Conservation (phyloP, 2,888 invertebrate species). For the Schizaphis graminum region DNA sequence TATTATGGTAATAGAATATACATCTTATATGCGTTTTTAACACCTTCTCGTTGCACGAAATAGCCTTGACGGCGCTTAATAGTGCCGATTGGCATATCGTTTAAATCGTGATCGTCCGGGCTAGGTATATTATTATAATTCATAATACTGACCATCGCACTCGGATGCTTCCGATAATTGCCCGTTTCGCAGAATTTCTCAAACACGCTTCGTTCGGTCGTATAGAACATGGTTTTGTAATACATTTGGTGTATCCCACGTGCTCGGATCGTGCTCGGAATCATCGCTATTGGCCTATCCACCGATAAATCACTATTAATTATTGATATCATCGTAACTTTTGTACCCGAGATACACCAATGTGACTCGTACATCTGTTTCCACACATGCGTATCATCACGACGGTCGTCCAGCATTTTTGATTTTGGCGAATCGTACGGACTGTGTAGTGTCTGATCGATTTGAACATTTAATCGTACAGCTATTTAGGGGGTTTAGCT, state of each 20-base stretch:
- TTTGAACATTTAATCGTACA: background rate
- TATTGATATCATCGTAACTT: background rate
- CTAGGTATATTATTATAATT: background rate
- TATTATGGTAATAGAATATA: background rate
- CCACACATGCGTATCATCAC: background rate
- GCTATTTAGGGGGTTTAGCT: background rate
- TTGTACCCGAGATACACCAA: background rate
- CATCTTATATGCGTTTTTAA: constrained; percentile 16
- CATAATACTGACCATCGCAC: background rate
- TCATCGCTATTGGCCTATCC: constrained; percentile 6
- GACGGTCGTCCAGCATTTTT: background rate
- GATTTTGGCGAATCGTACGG: background rate
- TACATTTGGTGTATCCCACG: background rate
- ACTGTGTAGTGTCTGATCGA: background rate
- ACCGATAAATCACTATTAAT: background rate
- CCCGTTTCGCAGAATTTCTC: background rate
- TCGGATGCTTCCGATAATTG: constrained; percentile 1
- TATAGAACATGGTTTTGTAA: background rate
- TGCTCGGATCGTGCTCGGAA: background rate
- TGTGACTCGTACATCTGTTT: background rate
- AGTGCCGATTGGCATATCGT: background rate
- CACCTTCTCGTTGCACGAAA: background rate
- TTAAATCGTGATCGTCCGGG: background rate
- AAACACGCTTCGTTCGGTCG: background rate
- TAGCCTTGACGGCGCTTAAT: background rate